Evolutionary conservation across 2,888 invertebrate species (phyloP), one percentile per base, ranked within the genome.

Genomic region (Synergus japonicus): DNA sequence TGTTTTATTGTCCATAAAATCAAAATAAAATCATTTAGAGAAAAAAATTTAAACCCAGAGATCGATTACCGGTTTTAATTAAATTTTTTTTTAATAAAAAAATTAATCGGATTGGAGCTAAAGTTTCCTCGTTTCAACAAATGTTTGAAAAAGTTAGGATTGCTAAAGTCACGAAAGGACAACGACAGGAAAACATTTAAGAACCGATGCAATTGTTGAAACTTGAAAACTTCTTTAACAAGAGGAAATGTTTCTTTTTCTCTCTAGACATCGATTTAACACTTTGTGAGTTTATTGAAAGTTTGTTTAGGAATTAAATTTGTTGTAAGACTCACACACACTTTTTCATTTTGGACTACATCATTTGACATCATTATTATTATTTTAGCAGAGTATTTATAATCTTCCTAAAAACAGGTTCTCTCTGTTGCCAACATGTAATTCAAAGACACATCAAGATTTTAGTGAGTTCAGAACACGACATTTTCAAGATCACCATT

Each of bases 401-500:
- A n/a, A 66, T 9, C 43, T 66, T 41, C n/a, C 13, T 13, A 29
- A 13, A 46, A 67, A 69, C 13, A 69, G 8, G 15, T 44, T 1
- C 44, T 67, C 4, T 13, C 10, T 22, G 29, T 37, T 69, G 15
- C 54, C 37, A 73, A 73, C 54, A 54, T 37, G n/a, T n/a, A 37
- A 37, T 54, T 13, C 22, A 69, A 1, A 73, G n/a, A 37, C 15
- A 4, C n/a, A 54, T 54, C 10, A 54, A 54, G 12, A 46, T 10
- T 69, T 69, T 49, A 22, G 8, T 29, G 29, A 54, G 10, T n/a
- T 54, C 12, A 37, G 49, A 73, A 73, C 37, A 37, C 15, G 15
- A 1, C 37, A 73, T 49, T 78, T 80, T 73, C 77, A 54, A 81
- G 78, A 77, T 80, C 82, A 78, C 82, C 84, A 81, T 84, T 83